Percentiles rank a stretch among this genome's conserved stretches.
Evolutionary conservation across 2,888 invertebrate genomes (phyloP).

Genomic region (Axea sp.): DNA sequence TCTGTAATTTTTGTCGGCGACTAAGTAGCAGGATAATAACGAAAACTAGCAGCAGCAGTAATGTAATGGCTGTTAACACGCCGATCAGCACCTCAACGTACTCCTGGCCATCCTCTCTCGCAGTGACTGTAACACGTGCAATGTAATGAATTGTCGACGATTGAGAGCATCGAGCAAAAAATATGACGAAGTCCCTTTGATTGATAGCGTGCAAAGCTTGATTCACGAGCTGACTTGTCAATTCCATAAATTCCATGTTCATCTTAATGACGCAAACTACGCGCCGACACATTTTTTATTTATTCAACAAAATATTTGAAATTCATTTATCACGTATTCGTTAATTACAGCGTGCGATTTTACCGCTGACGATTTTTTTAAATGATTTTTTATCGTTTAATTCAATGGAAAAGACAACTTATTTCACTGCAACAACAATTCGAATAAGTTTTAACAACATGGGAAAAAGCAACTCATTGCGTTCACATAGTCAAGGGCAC

Average conservation of each 20-base stretch:
- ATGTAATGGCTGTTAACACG: constrained; percentile 84
- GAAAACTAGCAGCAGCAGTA: constrained; percentile 83
- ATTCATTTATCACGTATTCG: constrained; percentile 13
- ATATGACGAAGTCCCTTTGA: constrained; percentile 59
- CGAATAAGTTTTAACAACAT: too few species aligned
- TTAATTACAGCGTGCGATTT: not conserved
- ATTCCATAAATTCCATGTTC: constrained; percentile 32
- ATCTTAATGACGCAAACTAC: constrained; percentile 11
- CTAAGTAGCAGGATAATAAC: constrained; percentile 83
- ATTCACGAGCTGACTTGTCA: constrained; percentile 47
- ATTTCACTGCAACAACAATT: too few species aligned
- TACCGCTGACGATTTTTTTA: too few species aligned
- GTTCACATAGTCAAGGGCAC: too few species aligned
- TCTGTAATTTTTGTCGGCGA: constrained; percentile 82
- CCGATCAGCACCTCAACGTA: constrained; percentile 84
- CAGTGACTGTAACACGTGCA: constrained; percentile 79
- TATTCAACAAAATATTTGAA: constrained; percentile 1
- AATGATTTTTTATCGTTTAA: not conserved
- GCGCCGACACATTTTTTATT: constrained; percentile 9
- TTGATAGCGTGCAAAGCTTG: constrained; percentile 55
- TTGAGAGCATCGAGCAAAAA: constrained; percentile 41
- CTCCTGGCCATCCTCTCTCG: constrained; percentile 81
- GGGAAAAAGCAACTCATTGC: too few species aligned
- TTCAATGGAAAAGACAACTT: not conserved
- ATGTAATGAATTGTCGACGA: constrained; percentile 53